Percentiles rank a stretch among this genome's conserved stretches.
Evolutionary conservation across 2,113 vertebrate genomes (phyloP).

Genomic region (Burhinus oedicnemus): DNA sequence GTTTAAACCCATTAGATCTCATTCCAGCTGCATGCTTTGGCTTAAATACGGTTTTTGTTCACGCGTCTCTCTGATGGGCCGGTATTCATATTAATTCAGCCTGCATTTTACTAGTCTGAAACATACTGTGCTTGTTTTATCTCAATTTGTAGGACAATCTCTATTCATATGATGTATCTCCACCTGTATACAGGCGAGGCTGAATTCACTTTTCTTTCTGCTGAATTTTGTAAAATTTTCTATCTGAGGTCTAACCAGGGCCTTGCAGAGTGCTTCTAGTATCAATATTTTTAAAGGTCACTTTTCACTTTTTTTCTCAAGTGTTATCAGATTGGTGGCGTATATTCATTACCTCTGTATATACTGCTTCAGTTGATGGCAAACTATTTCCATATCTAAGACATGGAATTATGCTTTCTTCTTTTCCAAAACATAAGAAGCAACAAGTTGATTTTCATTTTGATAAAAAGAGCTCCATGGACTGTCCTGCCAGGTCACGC

Average conservation of each 20-base stretch:
- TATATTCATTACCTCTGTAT: not conserved
- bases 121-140: not conserved
- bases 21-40: not conserved
- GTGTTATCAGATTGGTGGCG: not conserved
- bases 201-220: not conserved
- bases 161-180: not conserved
- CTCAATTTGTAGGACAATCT: not conserved
- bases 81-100: not conserved
- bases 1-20: not conserved
- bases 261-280: not conserved
- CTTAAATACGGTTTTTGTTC: not conserved
- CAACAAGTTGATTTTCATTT: not conserved
- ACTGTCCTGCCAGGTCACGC: not conserved
- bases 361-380: not conserved
- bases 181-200: accelerated
- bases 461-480: not conserved
- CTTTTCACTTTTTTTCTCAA: not conserved
- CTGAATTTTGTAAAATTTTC: not conserved
- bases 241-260: not conserved
- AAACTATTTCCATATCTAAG: not conserved
- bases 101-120: not conserved
- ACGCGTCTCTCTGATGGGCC: not conserved
- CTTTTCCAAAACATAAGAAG: not conserved
- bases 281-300: not conserved
- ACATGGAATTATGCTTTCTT: not conserved